Evolutionary conservation across 2,797 vertebrate genomes (phyloP), one percentile per base, ranked within the genome.

Genomic region (Lindbergichthys nudifrons): DNA sequence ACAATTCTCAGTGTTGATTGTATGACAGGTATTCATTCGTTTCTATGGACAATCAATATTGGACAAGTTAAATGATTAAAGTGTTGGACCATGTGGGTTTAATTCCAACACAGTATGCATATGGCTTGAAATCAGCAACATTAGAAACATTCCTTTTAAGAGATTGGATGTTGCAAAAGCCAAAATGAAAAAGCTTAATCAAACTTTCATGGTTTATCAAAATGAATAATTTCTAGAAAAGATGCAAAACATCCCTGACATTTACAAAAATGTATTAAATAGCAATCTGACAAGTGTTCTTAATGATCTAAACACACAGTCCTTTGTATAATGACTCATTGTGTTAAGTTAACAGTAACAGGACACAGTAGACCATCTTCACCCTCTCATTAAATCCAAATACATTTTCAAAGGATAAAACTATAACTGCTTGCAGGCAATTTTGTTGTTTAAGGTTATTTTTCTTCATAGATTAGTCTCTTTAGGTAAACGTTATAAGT

Each of bases 271-370:
- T 26, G 26, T 26, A 5, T 26, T 26, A 26, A 26, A 26, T 26
- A 26, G 16, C 39, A 50, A 10, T 16, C 45, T 45, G 62, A 5
- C 14, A 66, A 56, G 23, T 41, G 16, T 18, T 47, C 16, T 3
- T 53, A 30, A 3, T 65, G 4, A 16, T 51, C 5, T 63, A 65
- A 77, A 65, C 16, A 70, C 47, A 62, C 5, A 18, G 21, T 39
- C 11, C 18, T 45, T 62, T 62, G 18, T 54, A 10, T 23, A 30
- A 9, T 23, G 13, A 66, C n/a, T 45, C 2, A 10, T 45, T 23
- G 13, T 58, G 42, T 2, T 23, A n/a, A n/a, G 11, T 67, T 60
- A 59, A 52, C 39, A 36, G 15, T 66, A 46, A 58, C 21, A 50
- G 36, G 21, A 2, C 3, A 65, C 16, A 26, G 26, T 23, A 23